These are phyloP conservation scores for Mirounga angustirostris DNA, from an alignment of 2,113 vertebrate species.

Conservation along the genomic window DNA sequence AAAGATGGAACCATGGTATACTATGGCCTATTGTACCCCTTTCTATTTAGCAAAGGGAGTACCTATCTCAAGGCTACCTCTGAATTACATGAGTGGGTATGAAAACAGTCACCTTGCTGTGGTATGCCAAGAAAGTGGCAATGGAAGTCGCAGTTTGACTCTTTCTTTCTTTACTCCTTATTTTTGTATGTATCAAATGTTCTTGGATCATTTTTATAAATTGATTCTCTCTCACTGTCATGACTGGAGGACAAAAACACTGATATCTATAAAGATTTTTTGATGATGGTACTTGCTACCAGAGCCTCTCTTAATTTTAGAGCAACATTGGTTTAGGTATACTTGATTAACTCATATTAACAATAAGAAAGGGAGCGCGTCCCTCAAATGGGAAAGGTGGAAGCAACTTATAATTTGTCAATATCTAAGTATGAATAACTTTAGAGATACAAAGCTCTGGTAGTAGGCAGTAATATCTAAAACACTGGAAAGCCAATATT, in stretches of 20 bases:
- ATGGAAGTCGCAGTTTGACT: not conserved
- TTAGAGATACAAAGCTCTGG: not conserved
- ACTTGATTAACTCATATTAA: constrained; percentile 25
- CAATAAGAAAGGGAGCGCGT: not conserved
- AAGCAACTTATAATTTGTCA: constrained; percentile 45
- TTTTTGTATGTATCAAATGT: not conserved
- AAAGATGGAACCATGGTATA: not conserved
- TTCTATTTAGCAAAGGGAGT: constrained; percentile 1
- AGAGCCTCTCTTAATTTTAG: constrained; percentile 43
- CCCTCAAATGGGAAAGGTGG: not conserved
- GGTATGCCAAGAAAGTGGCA: not conserved
- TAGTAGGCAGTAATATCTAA: not conserved
- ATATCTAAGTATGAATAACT: constrained; percentile 4
- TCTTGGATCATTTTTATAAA: constrained; percentile 23
- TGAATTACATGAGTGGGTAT: not conserved
- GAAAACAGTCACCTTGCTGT: not conserved
- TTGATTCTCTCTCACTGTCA: constrained; percentile 15
- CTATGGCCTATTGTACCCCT: not conserved
- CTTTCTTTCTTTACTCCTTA: not conserved
- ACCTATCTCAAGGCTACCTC: not conserved
- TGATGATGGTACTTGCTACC: not conserved
- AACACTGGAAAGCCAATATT: not conserved
- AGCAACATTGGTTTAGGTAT: constrained; percentile 34
- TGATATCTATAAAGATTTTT: not conserved
- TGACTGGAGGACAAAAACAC: not conserved